Evolutionary conservation across 2,888 invertebrate genomes (phyloP), one percentile per base, ranked within the genome.

Genomic region (Drosophila pseudotakahashii): DNA sequence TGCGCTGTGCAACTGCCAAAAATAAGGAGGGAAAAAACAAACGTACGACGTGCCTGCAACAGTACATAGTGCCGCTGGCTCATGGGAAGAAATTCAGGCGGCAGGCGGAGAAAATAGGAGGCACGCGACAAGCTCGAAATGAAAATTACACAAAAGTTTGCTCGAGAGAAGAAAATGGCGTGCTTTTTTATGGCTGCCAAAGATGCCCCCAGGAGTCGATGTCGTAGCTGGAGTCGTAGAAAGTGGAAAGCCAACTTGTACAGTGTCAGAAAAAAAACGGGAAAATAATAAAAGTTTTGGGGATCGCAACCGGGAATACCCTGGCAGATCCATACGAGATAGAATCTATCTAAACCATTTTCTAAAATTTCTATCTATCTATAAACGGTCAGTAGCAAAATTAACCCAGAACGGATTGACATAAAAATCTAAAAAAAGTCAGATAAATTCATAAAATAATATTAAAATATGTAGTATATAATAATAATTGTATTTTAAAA

Each of bases 41-140:
- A 64, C 70, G 69, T 74, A 73, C 79, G 78, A 73, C 69, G 73
- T 73, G 67, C 78, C 47, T 58, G 62, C 52, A 52, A 48, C 67
- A 79, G 80, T 73, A 73, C 68, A 79, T 55, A 79, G 62, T 68
- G 71, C 55, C 75, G 57, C 48, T 63, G 57, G 57, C 67, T 57
- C 64, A 42, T 36, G 58, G 58, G 16, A 32, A 19, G 14, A 41
- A 39, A 32, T 32, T 32, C 30, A 30, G 3, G 2, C 37, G 14
- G 23, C 36, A 19, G 37, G 36, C 41, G 36, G 11, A 10, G 47
- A 47, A n/a, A n/a, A 45, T 16, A 14, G 26, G 36, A 36, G 34
- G 34, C 68, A 67, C 75, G 62, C 75, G 81, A 74, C 75, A 81
- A 81, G 81, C 74, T 74, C 76, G 76, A 81, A 76, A 81, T 64